phyloP scores from a whole-genome alignment of 1,140 invertebrate species.

The Sycophaga agraensis region DNA sequence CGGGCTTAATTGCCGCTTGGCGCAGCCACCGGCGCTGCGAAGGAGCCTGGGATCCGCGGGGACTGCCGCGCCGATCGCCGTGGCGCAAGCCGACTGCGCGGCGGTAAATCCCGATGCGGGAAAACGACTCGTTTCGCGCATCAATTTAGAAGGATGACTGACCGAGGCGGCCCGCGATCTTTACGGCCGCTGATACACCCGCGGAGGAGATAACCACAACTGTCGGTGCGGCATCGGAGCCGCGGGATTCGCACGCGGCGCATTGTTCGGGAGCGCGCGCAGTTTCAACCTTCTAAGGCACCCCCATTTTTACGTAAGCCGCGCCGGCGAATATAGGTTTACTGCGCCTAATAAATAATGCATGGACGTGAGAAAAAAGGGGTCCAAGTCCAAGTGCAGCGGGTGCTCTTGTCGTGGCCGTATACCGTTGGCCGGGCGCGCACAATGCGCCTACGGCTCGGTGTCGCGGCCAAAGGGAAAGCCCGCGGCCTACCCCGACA shows the following conservation, averaged over 20 bases:
- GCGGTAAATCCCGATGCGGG: too few species aligned
- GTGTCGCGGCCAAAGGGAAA: conserved; percentile 9
- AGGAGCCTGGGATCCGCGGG: too few species aligned
- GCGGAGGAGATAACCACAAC: not conserved
- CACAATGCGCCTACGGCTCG: not conserved
- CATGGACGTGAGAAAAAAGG: not conserved
- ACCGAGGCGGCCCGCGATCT: too few species aligned
- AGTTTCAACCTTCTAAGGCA: not conserved
- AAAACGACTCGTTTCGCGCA: too few species aligned
- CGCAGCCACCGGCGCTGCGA: too few species aligned
- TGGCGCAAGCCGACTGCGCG: too few species aligned
- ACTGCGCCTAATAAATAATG: conserved; percentile 8
- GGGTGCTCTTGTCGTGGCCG: not conserved
- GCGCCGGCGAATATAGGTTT: not conserved
- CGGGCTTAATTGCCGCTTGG: too few species aligned
- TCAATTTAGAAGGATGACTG: too few species aligned
- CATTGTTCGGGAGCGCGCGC: not conserved
- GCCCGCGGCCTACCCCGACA: not conserved
- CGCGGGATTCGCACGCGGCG: not conserved
- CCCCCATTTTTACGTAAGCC: not conserved
- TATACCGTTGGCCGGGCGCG: not conserved
- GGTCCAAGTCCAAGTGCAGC: not conserved
- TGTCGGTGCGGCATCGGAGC: not conserved
- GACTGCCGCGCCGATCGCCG: too few species aligned
- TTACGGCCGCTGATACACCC: too few species aligned